These are phyloP conservation scores for Papilio elwesi DNA, from an alignment of 2,888 invertebrate genomes.

Conservation along the genomic window DNA sequence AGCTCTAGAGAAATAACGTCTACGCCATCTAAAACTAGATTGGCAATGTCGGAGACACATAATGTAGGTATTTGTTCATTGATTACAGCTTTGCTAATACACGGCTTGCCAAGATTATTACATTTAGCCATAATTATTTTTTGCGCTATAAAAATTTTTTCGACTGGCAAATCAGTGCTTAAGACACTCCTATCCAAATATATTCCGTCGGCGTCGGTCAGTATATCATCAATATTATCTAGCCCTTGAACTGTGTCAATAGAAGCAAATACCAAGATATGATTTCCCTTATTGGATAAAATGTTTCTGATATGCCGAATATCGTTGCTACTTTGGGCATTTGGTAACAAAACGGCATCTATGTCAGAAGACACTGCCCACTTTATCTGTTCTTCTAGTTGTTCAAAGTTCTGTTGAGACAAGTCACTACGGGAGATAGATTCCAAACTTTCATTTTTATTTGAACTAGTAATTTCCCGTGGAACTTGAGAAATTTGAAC, in stretches of 20 bases:
- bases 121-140: constrained; percentile 94
- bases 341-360: constrained; percentile 71
- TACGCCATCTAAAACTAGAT: constrained; percentile 94
- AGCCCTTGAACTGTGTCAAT: constrained; percentile 68
- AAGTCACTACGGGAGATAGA: constrained; percentile 84
- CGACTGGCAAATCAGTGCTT: constrained; percentile 93
- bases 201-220: constrained; percentile 91
- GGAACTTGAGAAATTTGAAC: constrained; percentile 82
- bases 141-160: constrained; percentile 94
- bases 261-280: constrained; percentile 71
- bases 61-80: constrained; percentile 91
- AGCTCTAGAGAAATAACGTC: constrained; percentile 93
- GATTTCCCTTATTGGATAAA: constrained; percentile 71
- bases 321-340: constrained; percentile 63
- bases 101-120: constrained; percentile 92
- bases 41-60: constrained; percentile 94
- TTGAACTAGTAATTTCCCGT: constrained; percentile 66
- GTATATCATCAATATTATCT: constrained; percentile 88
- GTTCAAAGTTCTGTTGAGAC: constrained; percentile 88
- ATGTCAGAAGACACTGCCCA: constrained; percentile 77
- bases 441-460: constrained; percentile 69
- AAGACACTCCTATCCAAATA: constrained; percentile 94
- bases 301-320: constrained; percentile 62
- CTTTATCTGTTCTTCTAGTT: constrained; percentile 79
- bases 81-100: constrained; percentile 94